phyloP scores from a whole-genome alignment of 2,888 invertebrate genomes.

The Tenthredo mesomela region DNA sequence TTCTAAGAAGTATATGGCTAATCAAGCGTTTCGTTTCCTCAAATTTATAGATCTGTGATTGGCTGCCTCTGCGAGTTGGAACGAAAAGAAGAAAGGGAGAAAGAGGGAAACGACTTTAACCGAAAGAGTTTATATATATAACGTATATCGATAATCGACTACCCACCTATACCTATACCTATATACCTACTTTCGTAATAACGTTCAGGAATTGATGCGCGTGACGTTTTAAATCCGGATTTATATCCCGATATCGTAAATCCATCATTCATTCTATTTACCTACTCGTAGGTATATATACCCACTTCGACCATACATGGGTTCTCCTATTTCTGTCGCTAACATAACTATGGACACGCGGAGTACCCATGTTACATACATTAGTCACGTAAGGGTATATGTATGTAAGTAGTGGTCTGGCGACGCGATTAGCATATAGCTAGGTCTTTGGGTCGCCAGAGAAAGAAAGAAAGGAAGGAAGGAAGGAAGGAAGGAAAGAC shows the following conservation, averaged over 20 bases:
- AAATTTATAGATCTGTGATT: not conserved
- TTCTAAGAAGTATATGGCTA: not conserved
- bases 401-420: not conserved
- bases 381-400: not conserved
- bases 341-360: not conserved
- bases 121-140: not conserved
- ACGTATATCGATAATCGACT: not conserved
- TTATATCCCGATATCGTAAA: slow-evolving; percentile 11
- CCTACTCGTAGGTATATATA: not conserved
- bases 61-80: not conserved
- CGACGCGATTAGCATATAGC: slow-evolving; percentile 38
- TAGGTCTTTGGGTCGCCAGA: slow-evolving; percentile 17
- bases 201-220: not conserved
- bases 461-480: not conserved
- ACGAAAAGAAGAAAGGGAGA: not conserved
- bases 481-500: not conserved
- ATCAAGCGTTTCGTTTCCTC: not conserved
- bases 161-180: not conserved
- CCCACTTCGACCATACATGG: not conserved
- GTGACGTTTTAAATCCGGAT: not conserved
- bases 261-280: not conserved
- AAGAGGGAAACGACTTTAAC: not conserved
- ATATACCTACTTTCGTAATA: not conserved
- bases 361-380: not conserved
- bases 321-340: not conserved